Evolutionary conservation across 1,140 invertebrate genomes (phyloP), one percentile per base, ranked within the genome.

Genomic region (Drosophila tristis): DNA sequence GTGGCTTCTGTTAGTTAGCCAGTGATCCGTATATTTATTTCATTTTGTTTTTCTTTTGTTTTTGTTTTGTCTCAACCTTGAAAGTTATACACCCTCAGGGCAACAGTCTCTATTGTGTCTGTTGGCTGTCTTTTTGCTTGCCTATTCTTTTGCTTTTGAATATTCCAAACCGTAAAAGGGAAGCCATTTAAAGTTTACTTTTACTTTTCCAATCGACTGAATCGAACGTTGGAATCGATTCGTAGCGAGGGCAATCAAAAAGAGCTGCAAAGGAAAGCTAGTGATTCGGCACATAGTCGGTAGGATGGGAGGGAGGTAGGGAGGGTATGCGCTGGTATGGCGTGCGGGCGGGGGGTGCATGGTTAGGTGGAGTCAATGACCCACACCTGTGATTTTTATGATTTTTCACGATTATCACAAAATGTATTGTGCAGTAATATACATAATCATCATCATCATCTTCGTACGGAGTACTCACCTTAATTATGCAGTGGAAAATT

Each of bases 401-500:
- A 62, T 43, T 59, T 56, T 59, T 75, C 60, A 59, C 63, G 62
- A 76, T 61, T 76, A 44, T 75, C 45, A 44, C 53, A 56, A 26
- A 51, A 20, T 50, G 49, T 59, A 47, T 47, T 68, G 54, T 64
- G 42, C 67, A 71, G 62, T 78, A 76, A 76, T 76, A 53, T 61
- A 51, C 23, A 42, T 55, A 42, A 45, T 23, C 23, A n/a, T 43
- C 16, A 56, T 8, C n/a, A 16, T 56, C 16, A 54, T 44, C 13
- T 11, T 4, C 35, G 35, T 39, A 5, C 31, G 11, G 35, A 5
- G 35, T 39, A 48, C 45, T 35, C 53, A 68, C 78, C 61, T 61
- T 82, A 63, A 84, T 72, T 84, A 82, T 75, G 62, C 80, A 47
- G 62, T 72, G 76, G 55, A 59, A 75, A 85, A 84, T 84, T 79